These are phyloP conservation scores for Peromyscus maniculatus DNA, from an alignment of 2,113 vertebrate genomes.

Conservation along the genomic window DNA sequence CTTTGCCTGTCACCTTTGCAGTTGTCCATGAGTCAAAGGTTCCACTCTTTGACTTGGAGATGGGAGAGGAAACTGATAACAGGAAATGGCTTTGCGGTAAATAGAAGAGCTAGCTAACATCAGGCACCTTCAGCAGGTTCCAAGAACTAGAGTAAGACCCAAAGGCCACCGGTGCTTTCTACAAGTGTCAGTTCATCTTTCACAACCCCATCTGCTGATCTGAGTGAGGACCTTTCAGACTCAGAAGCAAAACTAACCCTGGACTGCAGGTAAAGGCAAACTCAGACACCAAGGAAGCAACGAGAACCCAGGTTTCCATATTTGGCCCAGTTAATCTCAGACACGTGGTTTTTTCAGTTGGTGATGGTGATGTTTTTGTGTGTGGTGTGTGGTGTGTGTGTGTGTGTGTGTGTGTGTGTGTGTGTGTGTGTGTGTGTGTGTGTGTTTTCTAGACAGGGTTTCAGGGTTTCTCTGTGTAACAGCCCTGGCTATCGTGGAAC, in stretches of 20 bases:
- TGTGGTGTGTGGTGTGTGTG: too few relatives aligned
- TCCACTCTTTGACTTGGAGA: constrained; percentile 67
- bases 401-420: too few relatives aligned
- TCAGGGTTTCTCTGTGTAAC: not conserved
- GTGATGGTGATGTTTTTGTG: not conserved
- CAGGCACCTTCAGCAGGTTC: constrained; percentile 67
- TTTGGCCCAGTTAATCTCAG: not conserved
- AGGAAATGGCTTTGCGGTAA: constrained; percentile 64
- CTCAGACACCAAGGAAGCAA: constrained; percentile 37
- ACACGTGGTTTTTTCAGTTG: not conserved
- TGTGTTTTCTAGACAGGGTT: not conserved
- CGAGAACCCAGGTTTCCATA: not conserved
- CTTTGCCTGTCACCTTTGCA: constrained; percentile 80
- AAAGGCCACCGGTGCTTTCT: constrained; percentile 79
- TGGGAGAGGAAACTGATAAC: not conserved
- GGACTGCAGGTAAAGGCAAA: constrained; percentile 36
- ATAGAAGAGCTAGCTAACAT: constrained; percentile 32
- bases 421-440: too few relatives aligned
- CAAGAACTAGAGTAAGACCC: constrained; percentile 76
- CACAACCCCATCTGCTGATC: constrained; percentile 79
- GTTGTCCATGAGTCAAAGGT: constrained; percentile 76
- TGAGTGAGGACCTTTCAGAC: constrained; percentile 73
- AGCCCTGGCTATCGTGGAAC: not conserved
- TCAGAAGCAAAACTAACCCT: constrained; percentile 60
- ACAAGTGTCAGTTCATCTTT: constrained; percentile 71